phyloP scores from a whole-genome alignment of 1,140 invertebrate genomes.

The Danaus plexippus region DNA sequence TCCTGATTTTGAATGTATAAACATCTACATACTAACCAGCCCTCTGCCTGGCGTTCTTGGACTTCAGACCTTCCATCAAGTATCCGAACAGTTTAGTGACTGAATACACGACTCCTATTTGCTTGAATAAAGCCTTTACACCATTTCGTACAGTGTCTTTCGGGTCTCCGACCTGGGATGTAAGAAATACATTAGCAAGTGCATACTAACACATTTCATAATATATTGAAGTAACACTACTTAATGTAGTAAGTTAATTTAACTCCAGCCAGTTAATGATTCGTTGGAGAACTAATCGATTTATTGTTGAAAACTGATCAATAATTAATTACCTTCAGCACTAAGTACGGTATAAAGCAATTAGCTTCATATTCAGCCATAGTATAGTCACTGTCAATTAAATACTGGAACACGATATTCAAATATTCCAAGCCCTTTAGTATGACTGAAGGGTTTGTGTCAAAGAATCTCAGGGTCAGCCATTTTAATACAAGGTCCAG shows the following conservation, averaged over 20 bases:
- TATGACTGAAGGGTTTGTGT: slow-evolving; percentile 97
- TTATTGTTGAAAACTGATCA: neutral
- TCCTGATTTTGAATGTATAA: too few species aligned
- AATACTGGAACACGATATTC: slow-evolving; percentile 83
- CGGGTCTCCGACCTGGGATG: slow-evolving; percentile 88
- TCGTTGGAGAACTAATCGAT: too few species aligned
- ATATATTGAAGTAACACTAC: too few species aligned
- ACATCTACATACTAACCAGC: slow-evolving; percentile 84
- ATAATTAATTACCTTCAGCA: slow-evolving; percentile 78
- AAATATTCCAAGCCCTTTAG: slow-evolving; percentile 96
- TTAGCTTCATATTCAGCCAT: slow-evolving; percentile 92
- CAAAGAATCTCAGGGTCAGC: slow-evolving; percentile 96
- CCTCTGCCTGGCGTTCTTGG: slow-evolving; percentile 96
- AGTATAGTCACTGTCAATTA: slow-evolving; percentile 86
- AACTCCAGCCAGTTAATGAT: too few species aligned
- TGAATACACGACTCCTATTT: slow-evolving; percentile 89
- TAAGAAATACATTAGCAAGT: slow-evolving; percentile 16
- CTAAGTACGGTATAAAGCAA: slow-evolving; percentile 94
- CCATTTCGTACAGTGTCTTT: slow-evolving; percentile 94
- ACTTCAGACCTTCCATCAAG: slow-evolving; percentile 95
- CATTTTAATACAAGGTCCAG: slow-evolving; percentile 97
- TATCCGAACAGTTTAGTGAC: slow-evolving; percentile 91
- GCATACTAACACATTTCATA: neutral
- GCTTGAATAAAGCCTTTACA: slow-evolving; percentile 89
- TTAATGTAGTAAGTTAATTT: too few species aligned